These are phyloP conservation scores for Drosophila truncata DNA, from an alignment of 1,140 invertebrate species.

Conservation along the genomic window DNA sequence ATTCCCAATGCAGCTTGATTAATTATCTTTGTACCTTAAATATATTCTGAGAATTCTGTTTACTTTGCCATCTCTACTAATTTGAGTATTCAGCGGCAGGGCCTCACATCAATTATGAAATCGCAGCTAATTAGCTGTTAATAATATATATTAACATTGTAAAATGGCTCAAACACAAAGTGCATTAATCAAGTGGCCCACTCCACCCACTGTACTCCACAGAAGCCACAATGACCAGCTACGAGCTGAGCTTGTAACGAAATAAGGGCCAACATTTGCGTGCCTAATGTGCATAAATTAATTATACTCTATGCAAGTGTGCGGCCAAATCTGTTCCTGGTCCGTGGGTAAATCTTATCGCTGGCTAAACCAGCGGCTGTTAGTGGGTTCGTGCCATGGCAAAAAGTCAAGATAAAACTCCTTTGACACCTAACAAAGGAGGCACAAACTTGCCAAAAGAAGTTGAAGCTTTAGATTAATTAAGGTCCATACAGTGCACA, in stretches of 20 bases:
- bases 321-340: slow-evolving; percentile 8
- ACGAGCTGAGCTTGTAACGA: slow-evolving; percentile 39
- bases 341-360: slow-evolving; percentile 61
- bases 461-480: slow-evolving; percentile 74
- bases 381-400: slow-evolving; percentile 52
- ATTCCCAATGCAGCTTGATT: background rate
- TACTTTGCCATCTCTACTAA: background rate
- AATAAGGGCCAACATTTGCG: slow-evolving; percentile 61
- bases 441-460: slow-evolving; percentile 58
- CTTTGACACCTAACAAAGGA: slow-evolving; percentile 55
- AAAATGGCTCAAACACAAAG: slow-evolving; percentile 64
- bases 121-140: slow-evolving; percentile 80
- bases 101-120: slow-evolving; percentile 59
- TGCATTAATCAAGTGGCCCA: slow-evolving; percentile 69
- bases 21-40: background rate
- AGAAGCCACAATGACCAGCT: slow-evolving; percentile 43
- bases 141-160: slow-evolving; percentile 81
- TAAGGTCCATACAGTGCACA: slow-evolving; percentile 26
- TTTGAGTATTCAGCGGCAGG: background rate
- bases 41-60: background rate
- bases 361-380: slow-evolving; percentile 62
- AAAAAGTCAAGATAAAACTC: slow-evolving; percentile 62
- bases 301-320: slow-evolving; percentile 47
- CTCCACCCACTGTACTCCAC: background rate
- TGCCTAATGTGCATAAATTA: slow-evolving; percentile 81